Evolutionary conservation across 2,797 vertebrate genomes (phyloP), one percentile per base, ranked within the genome.

Genomic region (Smutsia gigantea): DNA sequence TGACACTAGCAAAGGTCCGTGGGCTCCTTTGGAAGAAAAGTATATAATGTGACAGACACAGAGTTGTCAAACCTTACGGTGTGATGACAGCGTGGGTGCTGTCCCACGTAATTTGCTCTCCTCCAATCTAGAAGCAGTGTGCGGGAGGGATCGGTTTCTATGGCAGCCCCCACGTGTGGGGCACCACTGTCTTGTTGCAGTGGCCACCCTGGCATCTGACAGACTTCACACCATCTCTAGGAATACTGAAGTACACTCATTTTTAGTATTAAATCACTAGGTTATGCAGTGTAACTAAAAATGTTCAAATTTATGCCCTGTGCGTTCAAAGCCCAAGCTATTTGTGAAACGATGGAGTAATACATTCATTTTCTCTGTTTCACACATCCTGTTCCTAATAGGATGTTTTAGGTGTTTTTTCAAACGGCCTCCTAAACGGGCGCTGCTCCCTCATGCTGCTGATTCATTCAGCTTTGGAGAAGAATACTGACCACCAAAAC

Each of bases 31-130:
- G 25, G 59, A 68, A 12, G 4, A 15, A 6, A 14, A 7, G 17
- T 9, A 1, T 3, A 8, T 18, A 1, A 10, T 5, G n/a, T 2
- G 6, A 29, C 1, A 3, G 59, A 1, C 10, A 19, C 31, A 2
- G 19, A 3, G n/a, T 51, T 10, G 21, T 8, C 59, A 34, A 18
- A 6, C 6, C 5, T 2, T 8, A 0, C 0, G 15, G 13, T 10
- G 2, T 2, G 11, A 8, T 5, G 42, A 2, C 21, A 19, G 8
- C 4, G 5, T 3, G 46, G 71, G 49, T n/a, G 0, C 1, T 11
- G 5, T 15, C 53, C 9, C 4, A 23, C 3, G 11, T 15, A 3
- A 39, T 5, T 15, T 31, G 34, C 10, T n/a, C n/a, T 42, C 14
- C 7, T 18, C 6, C 42, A 29, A 4, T 4, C 46, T 2, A 25